Conservation (phyloP, 2,113 vertebrate species). For the Eptesicus fuscus region DNA sequence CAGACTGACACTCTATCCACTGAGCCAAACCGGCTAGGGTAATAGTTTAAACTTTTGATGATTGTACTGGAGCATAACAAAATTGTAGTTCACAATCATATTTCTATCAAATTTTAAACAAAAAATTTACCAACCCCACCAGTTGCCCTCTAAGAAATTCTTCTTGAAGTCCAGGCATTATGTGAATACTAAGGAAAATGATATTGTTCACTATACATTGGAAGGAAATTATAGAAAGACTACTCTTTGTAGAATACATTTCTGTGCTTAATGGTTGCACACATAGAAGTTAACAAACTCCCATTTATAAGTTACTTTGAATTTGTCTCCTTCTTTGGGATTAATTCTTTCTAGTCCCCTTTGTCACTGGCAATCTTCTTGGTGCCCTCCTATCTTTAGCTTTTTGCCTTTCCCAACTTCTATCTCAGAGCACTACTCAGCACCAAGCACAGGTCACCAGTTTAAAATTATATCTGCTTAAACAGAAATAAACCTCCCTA, state of each 20-base stretch:
- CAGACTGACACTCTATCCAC: too few relatives aligned
- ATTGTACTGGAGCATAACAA: not conserved
- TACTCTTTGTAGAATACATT: not conserved
- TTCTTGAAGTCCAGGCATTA: not conserved
- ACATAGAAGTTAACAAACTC: not conserved
- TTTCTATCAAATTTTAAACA: not conserved
- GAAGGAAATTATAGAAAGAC: not conserved
- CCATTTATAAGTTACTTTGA: not conserved
- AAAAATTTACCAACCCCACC: not conserved
- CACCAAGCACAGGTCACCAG: not conserved
- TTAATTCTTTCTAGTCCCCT: not conserved
- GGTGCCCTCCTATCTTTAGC: not conserved
- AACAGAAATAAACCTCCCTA: not conserved
- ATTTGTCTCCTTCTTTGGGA: not conserved
- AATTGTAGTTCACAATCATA: not conserved
- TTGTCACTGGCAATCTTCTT: not conserved
- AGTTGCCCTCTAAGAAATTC: not conserved
- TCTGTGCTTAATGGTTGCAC: not conserved
- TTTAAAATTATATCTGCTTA: not conserved
- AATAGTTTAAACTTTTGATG: not conserved
- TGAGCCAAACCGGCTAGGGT: too few relatives aligned
- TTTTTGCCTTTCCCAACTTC: not conserved
- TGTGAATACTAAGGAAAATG: not conserved
- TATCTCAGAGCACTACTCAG: not conserved
- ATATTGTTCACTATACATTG: not conserved